phyloP scores from a whole-genome alignment of 1,140 invertebrate genomes.

The Bombus superbus region DNA sequence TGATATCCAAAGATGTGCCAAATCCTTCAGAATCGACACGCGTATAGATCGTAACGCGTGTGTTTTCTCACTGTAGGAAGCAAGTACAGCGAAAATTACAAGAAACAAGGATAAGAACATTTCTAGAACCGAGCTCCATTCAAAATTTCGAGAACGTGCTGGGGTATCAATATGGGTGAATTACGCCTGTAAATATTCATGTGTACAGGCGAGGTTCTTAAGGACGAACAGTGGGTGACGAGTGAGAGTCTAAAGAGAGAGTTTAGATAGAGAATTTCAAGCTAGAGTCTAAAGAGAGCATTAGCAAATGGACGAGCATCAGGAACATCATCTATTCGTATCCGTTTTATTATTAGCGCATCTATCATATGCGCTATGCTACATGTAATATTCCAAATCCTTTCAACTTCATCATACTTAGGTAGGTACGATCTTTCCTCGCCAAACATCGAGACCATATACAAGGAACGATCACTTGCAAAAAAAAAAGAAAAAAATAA shows the following conservation, averaged over 20 bases:
- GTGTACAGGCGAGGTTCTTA: conserved; percentile 6
- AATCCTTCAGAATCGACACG: too few species aligned
- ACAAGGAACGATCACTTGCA: background rate
- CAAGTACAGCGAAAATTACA: too few species aligned
- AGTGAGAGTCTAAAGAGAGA: conserved; percentile 28
- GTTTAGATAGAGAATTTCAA: conserved; percentile 38
- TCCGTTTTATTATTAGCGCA: conserved; percentile 30
- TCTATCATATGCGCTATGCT: conserved; percentile 14
- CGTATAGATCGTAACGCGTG: too few species aligned
- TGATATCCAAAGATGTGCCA: too few species aligned
- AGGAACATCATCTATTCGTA: conserved; percentile 32
- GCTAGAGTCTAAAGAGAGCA: conserved; percentile 27
- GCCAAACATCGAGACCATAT: background rate
- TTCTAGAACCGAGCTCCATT: background rate
- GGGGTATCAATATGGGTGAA: background rate
- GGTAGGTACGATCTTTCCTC: background rate
- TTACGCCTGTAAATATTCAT: background rate
- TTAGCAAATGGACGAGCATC: conserved; percentile 20
- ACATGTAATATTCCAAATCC: conserved; percentile 2
- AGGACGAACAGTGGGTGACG: conserved; percentile 20
- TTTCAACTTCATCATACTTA: background rate
- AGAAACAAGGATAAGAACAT: background rate
- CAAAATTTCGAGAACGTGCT: background rate
- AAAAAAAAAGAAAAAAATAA: background rate
- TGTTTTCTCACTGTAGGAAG: too few species aligned